Conservation (phyloP, 2,113 vertebrate species). For the Hemiscyllium ocellatum region DNA sequence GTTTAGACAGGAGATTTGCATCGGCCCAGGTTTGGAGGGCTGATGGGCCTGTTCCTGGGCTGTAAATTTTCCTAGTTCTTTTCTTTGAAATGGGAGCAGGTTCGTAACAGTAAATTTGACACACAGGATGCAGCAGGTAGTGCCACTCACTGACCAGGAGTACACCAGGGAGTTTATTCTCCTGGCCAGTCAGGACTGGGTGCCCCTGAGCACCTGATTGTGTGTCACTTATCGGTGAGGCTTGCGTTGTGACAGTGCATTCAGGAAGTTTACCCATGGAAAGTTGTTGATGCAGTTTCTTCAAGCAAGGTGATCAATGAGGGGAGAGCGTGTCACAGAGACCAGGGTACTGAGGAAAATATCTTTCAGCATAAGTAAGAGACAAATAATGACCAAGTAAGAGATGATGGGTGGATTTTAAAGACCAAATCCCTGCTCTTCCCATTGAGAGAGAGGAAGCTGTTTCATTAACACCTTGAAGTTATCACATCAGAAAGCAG, state of each 20-base stretch:
- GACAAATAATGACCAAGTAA: neutral
- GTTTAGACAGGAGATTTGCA: no score
- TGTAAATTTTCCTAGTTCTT: no score
- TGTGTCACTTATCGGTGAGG: neutral
- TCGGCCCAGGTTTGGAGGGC: no score
- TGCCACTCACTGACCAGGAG: neutral
- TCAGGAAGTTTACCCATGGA: neutral
- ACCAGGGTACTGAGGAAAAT: neutral
- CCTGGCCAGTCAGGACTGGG: neutral
- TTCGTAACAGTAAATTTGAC: neutral
- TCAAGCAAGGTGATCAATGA: neutral
- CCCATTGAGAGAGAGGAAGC: neutral
- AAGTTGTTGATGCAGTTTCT: neutral
- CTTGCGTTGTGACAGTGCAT: neutral
- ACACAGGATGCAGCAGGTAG: neutral
- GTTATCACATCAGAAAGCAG: neutral
- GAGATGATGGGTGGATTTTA: neutral
- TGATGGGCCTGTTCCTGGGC: no score
- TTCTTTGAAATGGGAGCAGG: neutral
- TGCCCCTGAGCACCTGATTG: neutral
- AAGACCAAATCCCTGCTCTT: neutral
- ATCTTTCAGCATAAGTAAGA: neutral
- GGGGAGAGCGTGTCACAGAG: neutral
- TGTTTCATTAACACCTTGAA: neutral
- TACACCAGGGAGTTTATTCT: neutral